Evolutionary conservation across 2,113 vertebrate species (phyloP).

Genomic region (Trichechus manatus): DNA sequence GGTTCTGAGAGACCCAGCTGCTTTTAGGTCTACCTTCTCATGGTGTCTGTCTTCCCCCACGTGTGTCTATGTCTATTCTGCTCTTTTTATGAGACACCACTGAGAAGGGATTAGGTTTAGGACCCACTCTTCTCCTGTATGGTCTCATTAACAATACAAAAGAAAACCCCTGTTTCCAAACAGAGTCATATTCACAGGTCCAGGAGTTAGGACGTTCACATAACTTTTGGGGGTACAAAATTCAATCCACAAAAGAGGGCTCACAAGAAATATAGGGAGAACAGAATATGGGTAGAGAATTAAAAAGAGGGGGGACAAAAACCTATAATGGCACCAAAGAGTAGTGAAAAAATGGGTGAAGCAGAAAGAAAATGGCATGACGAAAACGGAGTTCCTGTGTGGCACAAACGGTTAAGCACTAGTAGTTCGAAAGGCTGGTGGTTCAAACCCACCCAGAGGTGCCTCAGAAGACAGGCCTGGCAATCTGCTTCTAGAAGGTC

Average conservation of each 20-base stretch:
- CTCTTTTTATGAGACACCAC: background rate
- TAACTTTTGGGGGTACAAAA: background rate
- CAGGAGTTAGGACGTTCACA: background rate
- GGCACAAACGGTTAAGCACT: background rate
- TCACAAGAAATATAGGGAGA: background rate
- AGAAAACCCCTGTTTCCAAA: background rate
- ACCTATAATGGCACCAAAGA: no score
- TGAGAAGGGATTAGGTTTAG: background rate
- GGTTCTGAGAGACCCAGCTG: background rate
- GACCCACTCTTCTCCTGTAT: background rate
- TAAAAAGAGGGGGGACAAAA: background rate
- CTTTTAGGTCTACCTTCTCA: background rate
- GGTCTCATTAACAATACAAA: background rate
- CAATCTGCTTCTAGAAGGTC: background rate
- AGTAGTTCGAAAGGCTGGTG: background rate
- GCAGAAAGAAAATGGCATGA: background rate
- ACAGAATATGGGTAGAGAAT: background rate
- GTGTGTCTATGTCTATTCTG: background rate
- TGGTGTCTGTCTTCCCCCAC: no score
- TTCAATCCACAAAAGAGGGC: background rate
- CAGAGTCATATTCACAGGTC: background rate
- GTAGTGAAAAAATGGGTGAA: background rate
- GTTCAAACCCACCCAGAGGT: background rate
- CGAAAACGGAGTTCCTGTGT: background rate
- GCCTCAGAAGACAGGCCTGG: background rate